Percentiles rank a stretch among this genome's conserved stretches.
phyloP scores from a whole-genome alignment of 2,888 invertebrate species.

The Synanthedon andrenaeformis region DNA sequence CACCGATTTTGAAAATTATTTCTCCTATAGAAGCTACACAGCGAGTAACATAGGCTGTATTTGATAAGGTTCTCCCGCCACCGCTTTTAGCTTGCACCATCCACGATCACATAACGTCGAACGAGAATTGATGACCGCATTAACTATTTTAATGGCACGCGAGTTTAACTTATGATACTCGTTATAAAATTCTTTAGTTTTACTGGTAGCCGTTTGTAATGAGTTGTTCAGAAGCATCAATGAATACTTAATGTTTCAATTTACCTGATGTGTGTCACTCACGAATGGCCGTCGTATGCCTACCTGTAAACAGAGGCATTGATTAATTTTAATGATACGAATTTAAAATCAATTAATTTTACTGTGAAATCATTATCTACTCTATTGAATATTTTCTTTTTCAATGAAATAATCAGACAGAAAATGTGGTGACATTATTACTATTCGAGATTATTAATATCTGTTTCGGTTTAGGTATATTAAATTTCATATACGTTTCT shows the following conservation, averaged over 20 bases:
- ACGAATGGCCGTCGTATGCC: background rate
- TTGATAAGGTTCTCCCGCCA: background rate
- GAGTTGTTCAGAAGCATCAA: background rate
- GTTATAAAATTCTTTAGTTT: constrained; percentile 15
- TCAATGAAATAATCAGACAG: too few relatives aligned
- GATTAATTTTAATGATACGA: too few relatives aligned
- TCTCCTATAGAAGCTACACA: too few relatives aligned
- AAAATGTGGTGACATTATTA: too few relatives aligned
- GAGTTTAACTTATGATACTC: constrained; percentile 12
- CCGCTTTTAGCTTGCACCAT: background rate
- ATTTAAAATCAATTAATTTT: too few relatives aligned
- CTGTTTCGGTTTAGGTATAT: too few relatives aligned
- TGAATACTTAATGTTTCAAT: background rate
- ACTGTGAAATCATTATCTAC: too few relatives aligned
- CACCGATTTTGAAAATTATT: too few relatives aligned
- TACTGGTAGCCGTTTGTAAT: background rate
- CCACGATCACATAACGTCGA: constrained; percentile 11
- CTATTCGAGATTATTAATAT: too few relatives aligned
- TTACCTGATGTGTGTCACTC: background rate
- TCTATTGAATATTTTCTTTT: too few relatives aligned
- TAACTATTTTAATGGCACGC: constrained; percentile 32
- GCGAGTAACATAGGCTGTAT: too few relatives aligned
- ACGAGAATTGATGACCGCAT: constrained; percentile 40
- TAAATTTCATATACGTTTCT: too few relatives aligned
- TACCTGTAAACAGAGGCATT: constrained; percentile 4